Evolutionary conservation across 2,113 vertebrate species (phyloP).

Genomic region (Casuarius casuarius): DNA sequence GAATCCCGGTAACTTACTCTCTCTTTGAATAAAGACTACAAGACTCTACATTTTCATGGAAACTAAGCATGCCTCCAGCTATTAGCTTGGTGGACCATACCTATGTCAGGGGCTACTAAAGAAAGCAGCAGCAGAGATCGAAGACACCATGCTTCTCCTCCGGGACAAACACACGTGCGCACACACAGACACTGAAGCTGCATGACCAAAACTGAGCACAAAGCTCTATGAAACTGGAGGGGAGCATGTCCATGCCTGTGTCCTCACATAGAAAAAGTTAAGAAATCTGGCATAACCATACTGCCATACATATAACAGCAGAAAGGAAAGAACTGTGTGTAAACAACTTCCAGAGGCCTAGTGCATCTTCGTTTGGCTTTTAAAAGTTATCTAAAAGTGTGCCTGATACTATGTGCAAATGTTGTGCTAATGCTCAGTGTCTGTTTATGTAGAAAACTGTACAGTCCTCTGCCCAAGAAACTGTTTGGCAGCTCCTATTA

Average conservation of each 20-base stretch:
- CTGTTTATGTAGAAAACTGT: neutral
- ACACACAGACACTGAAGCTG: neutral
- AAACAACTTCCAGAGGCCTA: neutral
- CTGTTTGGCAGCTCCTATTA: neutral
- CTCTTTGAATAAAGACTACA: neutral
- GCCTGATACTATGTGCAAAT: neutral
- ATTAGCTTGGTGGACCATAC: too few relatives aligned
- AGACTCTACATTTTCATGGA: neutral
- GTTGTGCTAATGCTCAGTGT: neutral
- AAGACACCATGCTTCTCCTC: neutral
- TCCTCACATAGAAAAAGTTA: neutral
- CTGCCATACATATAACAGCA: neutral
- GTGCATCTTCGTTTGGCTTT: neutral
- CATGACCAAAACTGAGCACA: neutral
- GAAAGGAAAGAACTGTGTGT: neutral
- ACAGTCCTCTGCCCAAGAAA: neutral
- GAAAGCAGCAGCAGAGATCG: neutral
- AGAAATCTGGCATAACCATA: neutral
- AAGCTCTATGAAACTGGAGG: neutral
- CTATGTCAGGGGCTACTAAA: neutral
- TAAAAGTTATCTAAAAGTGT: neutral
- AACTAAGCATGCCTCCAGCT: neutral
- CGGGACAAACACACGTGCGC: fast-evolving
- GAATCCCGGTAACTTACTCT: neutral
- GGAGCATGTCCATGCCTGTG: neutral